Percentiles rank a stretch among this genome's conserved stretches.
Evolutionary conservation across 1,140 invertebrate genomes (phyloP).

Genomic region (Lepidotrigona ventralis): DNA sequence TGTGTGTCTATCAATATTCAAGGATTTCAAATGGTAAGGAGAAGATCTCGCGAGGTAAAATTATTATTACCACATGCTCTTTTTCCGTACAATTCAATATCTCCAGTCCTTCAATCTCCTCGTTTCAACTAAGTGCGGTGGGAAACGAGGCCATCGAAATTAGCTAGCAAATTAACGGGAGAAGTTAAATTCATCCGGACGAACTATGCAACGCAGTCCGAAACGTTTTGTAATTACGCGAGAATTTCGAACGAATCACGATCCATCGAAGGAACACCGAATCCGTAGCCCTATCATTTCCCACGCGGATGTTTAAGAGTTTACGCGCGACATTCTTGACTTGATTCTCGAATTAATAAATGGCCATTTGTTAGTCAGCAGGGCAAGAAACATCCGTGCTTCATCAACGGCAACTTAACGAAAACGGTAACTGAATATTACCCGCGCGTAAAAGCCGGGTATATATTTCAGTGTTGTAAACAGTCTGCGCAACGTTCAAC

Average conservation of each 20-base stretch:
- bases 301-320: neutral
- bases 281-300: neutral
- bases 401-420: conserved; percentile 5
- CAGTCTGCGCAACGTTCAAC: conserved; percentile 6
- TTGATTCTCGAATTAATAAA: conserved; percentile 21
- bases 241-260: neutral
- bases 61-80: neutral
- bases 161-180: neutral
- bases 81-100: neutral
- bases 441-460: neutral
- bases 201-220: neutral
- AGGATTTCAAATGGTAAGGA: neutral
- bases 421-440: conserved; percentile 39
- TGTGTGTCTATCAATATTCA: neutral
- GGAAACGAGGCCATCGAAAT: neutral
- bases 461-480: conserved; percentile 27
- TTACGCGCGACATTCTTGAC: neutral
- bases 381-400: neutral
- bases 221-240: neutral
- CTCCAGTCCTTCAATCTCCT: neutral
- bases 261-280: neutral
- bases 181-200: neutral
- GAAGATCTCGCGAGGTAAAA: neutral
- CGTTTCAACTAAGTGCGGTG: neutral
- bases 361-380: neutral